Evolutionary conservation across 1,140 invertebrate genomes (phyloP).

Genomic region (Cotesia chilonis): DNA sequence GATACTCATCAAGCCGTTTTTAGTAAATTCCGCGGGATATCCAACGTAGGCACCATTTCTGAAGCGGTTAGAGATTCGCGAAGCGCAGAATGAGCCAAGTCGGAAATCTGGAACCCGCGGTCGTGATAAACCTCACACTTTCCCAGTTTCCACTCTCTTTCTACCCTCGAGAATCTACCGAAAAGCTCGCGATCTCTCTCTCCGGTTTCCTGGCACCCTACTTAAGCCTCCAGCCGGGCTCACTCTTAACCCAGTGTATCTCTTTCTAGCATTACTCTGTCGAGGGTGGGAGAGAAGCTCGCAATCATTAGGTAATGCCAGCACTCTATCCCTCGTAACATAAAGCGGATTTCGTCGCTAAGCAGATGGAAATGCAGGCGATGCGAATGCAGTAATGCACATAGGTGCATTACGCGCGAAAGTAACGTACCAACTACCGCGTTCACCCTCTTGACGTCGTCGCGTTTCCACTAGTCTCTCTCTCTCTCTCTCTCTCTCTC

Average conservation of each 20-base stretch:
- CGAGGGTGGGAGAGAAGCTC: constrained; percentile 23
- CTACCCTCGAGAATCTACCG: background rate
- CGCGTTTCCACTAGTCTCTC: background rate
- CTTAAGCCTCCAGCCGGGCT: background rate
- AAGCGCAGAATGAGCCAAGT: constrained; percentile 30
- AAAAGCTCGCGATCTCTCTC: background rate
- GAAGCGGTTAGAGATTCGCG: no score
- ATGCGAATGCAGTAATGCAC: constrained; percentile 56
- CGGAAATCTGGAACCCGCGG: constrained; percentile 38
- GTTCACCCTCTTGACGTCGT: background rate
- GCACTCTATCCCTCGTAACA: constrained; percentile 55
- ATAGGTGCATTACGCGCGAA: constrained; percentile 37
- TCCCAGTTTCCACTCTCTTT: constrained; percentile 8
- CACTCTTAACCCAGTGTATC: no score
- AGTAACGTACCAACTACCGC: constrained; percentile 24
- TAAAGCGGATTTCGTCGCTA: constrained; percentile 61
- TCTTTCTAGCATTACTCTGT: no score
- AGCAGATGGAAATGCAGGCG: constrained; percentile 61
- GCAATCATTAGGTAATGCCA: constrained; percentile 53
- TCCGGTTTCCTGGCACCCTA: background rate
- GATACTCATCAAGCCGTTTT: no score
- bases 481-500: constrained; percentile 1
- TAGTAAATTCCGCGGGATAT: no score
- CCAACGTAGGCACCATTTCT: no score
- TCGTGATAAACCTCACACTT: constrained; percentile 33